These are phyloP conservation scores for Cinclus mexicanus DNA, from an alignment of 2,113 vertebrate genomes.

Conservation along the genomic window DNA sequence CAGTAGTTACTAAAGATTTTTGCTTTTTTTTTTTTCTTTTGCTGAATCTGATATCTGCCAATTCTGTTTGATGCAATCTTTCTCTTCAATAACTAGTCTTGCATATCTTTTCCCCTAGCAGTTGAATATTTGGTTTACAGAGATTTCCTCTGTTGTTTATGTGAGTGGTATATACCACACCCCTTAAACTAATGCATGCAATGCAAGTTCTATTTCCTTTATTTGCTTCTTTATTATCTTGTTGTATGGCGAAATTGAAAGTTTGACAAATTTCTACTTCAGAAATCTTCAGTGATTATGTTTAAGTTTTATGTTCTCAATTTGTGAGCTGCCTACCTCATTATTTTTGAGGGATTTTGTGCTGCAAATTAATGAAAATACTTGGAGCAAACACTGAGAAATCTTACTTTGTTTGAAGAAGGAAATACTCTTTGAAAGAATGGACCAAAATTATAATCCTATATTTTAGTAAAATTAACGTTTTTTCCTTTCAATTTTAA, in stretches of 20 bases:
- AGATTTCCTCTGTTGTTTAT: neutral
- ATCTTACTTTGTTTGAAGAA: neutral
- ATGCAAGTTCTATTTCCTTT: neutral
- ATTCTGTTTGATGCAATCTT: neutral
- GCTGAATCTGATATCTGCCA: neutral
- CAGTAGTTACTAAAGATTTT: neutral
- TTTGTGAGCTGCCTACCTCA: neutral
- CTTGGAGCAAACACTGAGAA: neutral
- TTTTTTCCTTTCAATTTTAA: neutral
- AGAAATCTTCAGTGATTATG: neutral
- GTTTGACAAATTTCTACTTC: neutral
- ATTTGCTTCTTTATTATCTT: neutral
- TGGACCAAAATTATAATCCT: neutral
- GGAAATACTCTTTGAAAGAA: neutral
- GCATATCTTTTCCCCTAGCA: neutral
- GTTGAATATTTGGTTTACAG: neutral
- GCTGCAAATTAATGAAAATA: neutral
- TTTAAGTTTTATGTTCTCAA: neutral
- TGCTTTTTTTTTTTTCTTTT: neutral
- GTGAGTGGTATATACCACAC: neutral
- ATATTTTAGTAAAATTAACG: neutral
- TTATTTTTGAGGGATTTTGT: neutral
- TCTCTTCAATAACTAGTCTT: neutral
- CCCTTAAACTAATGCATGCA: neutral
- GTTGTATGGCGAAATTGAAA: neutral